These are phyloP conservation scores for Hesperia comma DNA, from an alignment of 2,888 invertebrate species.

Conservation along the genomic window DNA sequence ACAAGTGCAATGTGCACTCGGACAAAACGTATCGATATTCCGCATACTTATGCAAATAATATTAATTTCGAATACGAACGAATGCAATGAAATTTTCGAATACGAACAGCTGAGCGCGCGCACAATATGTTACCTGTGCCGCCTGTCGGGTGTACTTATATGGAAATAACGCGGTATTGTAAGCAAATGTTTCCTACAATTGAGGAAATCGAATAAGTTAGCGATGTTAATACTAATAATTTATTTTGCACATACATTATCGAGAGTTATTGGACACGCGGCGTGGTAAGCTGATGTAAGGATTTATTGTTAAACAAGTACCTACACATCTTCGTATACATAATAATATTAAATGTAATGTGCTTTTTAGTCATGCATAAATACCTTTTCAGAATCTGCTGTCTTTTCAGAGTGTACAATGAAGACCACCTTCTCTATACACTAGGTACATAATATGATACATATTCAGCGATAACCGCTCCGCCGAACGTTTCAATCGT, in stretches of 20 bases:
- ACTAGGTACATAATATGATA: not conserved
- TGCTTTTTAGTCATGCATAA: too few species aligned
- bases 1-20: slow-evolving; percentile 15
- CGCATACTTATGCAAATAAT: slow-evolving; percentile 30
- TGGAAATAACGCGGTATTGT: slow-evolving; percentile 29
- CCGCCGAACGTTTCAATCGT: not conserved
- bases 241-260: not conserved
- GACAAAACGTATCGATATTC: slow-evolving; percentile 21
- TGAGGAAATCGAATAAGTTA: slow-evolving; percentile 11
- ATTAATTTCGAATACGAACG: slow-evolving; percentile 28
- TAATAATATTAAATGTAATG: too few species aligned
- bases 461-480: not conserved
- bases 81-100: slow-evolving; percentile 22
- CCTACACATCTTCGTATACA: too few species aligned
- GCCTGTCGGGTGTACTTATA: slow-evolving; percentile 24
- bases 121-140: slow-evolving; percentile 27
- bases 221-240: slow-evolving; percentile 8
- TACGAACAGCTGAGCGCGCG: slow-evolving; percentile 11
- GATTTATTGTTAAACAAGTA: too few species aligned
- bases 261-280: not conserved
- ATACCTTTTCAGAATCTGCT: too few species aligned
- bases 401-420: too few species aligned
- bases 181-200: slow-evolving; percentile 27
- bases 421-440: too few species aligned
- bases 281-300: not conserved